Base-by-base conservation (phyloP, 2,888 invertebrate genomes). In the Ctenicera cuprea region DNA sequence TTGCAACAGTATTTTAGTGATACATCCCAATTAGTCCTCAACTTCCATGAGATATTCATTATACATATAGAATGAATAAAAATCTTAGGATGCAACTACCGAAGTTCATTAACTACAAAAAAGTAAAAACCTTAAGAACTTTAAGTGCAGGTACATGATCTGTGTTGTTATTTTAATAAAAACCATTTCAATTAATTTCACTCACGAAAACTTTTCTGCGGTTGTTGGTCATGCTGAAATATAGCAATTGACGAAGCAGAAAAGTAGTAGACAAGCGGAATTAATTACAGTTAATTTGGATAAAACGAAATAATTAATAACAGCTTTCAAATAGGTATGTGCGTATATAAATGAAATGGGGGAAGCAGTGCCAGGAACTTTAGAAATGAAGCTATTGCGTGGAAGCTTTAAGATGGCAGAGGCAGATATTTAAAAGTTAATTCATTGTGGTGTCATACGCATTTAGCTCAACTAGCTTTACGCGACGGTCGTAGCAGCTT, bases 401-500 rank as follows among this genome's bases (percentile, higher is more conserved):
- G 54, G 50, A 67, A 54, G 54, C 30, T 22, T 20, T 43, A 38
- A 67, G 67, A 67, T 67, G 54, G 41, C 57, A 57, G 57, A 54
- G 12, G 41, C 57, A 50, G 67, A 67, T 67, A 67, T 67, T 67
- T 69, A 50, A 61, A 62, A 61, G 61, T 69, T 48, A 61, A 50
- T 62, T 62, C 69, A 69, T 69, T 50, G 50, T 50, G 11, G 30
- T 61, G 61, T 61, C 69, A 69, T 57, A 61, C 50, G 38, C 48
- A 62, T 61, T 68, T 68, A 45, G 33, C 38, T 18, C 26, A 48
- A 26, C 43, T 22, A 61, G 61, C 48, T 61, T 57, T 68, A 26
- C 48, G 33, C 61, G 59, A 48, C 68, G 52, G 22, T 50, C 22
- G 22, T 68, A 57, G 20, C 67, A 43, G 22, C 61, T 50, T 68